Base-by-base conservation (phyloP, 2,888 invertebrate species). In the Branchipolynoe longqiensis region DNA sequence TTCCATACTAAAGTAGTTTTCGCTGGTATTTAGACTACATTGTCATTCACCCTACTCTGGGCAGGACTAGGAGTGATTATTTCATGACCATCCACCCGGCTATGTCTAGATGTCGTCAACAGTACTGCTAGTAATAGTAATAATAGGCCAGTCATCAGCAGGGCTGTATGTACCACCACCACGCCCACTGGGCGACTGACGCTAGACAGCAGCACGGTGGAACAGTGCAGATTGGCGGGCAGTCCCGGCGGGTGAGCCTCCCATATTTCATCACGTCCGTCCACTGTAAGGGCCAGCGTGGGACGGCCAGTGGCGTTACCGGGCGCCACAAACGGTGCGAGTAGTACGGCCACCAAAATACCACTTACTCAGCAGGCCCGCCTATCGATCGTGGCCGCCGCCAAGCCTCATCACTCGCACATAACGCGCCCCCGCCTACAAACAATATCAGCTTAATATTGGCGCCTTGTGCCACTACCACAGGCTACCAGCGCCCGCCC, bases 381-480 rank as follows among this genome's bases (percentile, higher is more conserved):
- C 38, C 69, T 69, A 69, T 69, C 38, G 38, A 69, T 69, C 69
- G 36, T 38, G 36, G n/a, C 14, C 38, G 36, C 69, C 0, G 36
- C 31, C 69, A 18, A 33, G 69, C 36, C 3, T 38, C 69, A 69
- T 69, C 69, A 38, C 69, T 69, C 69, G 36, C 1, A 36, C 38
- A 69, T 69, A 69, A 69, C 38, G 69, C 69, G 36, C 69, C 22
- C 12, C 69, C 69, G 69, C 22, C 69, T 69, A 69, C 69, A 69
- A 78, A 78, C 78, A 78, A 78, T 78, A 78, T 78, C 78, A 78
- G 78, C 48, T 78, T 78, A 78, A 78, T 78, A 78, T 54, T 78
- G 78, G 78, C 1, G 78, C 41, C n/a, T n/a, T n/a, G n/a, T n/a
- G n/a, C n/a, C n/a, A n/a, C n/a, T n/a, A n/a, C n/a, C n/a, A n/a